Base-by-base conservation (phyloP, 2,888 invertebrate species). In the Tetramorium bicarinatum region DNA sequence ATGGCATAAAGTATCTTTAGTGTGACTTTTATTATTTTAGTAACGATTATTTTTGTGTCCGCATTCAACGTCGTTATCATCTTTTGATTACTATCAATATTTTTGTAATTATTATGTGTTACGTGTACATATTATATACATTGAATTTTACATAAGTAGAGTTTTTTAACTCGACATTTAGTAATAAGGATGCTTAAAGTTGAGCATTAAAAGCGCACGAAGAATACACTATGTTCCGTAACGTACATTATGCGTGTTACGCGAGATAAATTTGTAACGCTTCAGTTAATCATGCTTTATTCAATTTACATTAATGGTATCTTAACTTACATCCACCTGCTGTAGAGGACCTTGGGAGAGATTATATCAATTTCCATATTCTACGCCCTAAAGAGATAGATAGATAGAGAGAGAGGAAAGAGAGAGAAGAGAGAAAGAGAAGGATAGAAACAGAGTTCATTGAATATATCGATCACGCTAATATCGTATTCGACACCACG, bases 321-420 rank as follows among this genome's bases (percentile, higher is more conserved):
- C 47, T 72, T 59, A 47, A 80, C 38, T 80, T 72, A 72, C 59
- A 71, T 64, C 34, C 47, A 49, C 25, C 21, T 34, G 18, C 44
- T 15, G 15, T 13, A 18, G 34, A 38, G 21, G 3, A n/a, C 15
- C 21, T n/a, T 79, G 38, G 25, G 34, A 72, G 59, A 72, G 59
- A 72, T 80, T 59, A 59, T 59, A 80, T 80, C 79, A 80, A 72
- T 80, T 80, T 80, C 47, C 79, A 80, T 79, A 79, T 21, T 61
- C 47, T 38, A 2, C 18, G 8, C 34, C 1, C 13, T 3, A 59
- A 15, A 49, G 49, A 49, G 25, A 9, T 1, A 66, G 25, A 25
- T 44, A 15, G 41, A n/a, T 1, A 11, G 64, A 62, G 11, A 62
- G 61, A 18, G 9, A 61, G 13, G 59, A 29, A 7, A 29, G 15